Base-by-base conservation (phyloP, 2,888 invertebrate genomes). In the Podotricha telesiphe region DNA sequence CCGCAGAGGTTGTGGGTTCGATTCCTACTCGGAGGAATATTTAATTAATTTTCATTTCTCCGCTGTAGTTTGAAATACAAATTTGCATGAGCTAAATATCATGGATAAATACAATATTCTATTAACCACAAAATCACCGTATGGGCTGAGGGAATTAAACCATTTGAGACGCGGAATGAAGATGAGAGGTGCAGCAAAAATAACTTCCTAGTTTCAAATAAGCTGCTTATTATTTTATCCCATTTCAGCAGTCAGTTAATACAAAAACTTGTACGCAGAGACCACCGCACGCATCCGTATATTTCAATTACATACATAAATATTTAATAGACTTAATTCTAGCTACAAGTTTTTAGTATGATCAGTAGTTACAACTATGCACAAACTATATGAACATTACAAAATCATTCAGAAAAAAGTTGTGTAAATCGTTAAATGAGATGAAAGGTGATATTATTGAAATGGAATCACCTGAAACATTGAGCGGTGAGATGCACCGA, bases 231-330 rank as follows among this genome's bases (percentile, higher is more conserved):
- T 85, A 85, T 82, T 71, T 82, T 80, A 82, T 80, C 78, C 81
- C 78, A 82, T 82, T 79, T 76, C 79, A 77, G 62, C 67, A 67
- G 64, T 73, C 74, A 64, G 74, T 83, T 80, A 86, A 87, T 87
- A 86, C 84, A 84, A 86, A 88, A 86, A 80, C 83, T 82, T 81
- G 80, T 80, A 80, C 82, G 81, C 81, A 85, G 81, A 81, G 82
- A 82, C 81, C 76, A 82, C 80, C 82, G 83, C 86, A 86, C 82
- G 86, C 84, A 88, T 88, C 88, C 88, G 85, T 82, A 82, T 85
- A 82, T 75, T 79, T 83, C 85, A 85, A 89, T 89, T 87, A 86
- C 85, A 63, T 65, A 67, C 67, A 73, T 70, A 67, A 63, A 42
- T 63, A 59, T 67, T 22, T 67, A 69, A 65, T 68, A 65, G 45